Evolutionary conservation across 2,797 vertebrate species (phyloP).

Genomic region (Gallirallus australis): DNA sequence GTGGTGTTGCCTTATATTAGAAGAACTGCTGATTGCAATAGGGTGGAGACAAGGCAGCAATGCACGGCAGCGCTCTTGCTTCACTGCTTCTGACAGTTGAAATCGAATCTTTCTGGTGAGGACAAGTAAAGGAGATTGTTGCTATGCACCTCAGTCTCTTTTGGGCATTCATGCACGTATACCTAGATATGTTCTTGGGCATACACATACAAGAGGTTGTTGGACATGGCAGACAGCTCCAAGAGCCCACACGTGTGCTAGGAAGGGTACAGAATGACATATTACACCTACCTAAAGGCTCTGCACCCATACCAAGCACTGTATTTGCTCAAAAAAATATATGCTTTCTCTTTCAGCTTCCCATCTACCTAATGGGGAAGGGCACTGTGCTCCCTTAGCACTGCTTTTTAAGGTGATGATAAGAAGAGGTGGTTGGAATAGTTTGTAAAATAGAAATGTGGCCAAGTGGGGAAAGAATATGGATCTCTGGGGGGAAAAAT

Average conservation of each 20-base stretch:
- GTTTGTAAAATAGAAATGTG: background rate
- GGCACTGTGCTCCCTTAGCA: rapidly evolving
- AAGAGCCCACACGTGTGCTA: rapidly evolving
- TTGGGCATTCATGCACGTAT: rapidly evolving
- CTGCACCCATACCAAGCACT: background rate
- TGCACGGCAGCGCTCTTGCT: background rate
- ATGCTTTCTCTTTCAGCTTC: background rate
- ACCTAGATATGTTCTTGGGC: rapidly evolving
- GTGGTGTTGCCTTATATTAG: background rate
- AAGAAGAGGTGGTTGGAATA: background rate
- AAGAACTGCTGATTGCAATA: background rate
- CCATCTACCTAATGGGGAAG: background rate
- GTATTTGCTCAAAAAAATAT: background rate
- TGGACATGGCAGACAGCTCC: background rate
- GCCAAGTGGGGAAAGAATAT: background rate
- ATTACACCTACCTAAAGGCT: background rate
- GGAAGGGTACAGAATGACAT: background rate
- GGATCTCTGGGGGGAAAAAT: background rate
- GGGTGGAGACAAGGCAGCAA: background rate
- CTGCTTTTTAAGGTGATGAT: background rate
- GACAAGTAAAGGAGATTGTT: background rate
- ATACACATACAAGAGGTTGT: rapidly evolving
- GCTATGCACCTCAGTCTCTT: background rate
- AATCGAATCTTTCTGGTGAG: background rate
- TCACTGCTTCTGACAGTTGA: background rate